A percentile compares a stretch with the other conserved stretches of the same genome.
Conservation (phyloP, 2,888 invertebrate species). For the Polia nebulosa region DNA sequence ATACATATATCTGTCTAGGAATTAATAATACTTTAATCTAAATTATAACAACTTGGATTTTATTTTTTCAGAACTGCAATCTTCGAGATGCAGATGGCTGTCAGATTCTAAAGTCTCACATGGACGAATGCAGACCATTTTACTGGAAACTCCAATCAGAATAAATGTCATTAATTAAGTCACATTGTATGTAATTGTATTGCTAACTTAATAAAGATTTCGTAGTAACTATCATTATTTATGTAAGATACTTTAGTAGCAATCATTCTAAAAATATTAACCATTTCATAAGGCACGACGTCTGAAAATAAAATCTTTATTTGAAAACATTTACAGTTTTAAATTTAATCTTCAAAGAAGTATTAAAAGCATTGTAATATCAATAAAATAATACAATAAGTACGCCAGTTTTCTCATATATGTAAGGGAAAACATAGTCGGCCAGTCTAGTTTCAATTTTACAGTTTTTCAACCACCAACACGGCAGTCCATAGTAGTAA, state of each 20-base stretch:
- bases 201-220: slow-evolving; percentile 21
- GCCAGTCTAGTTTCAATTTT: no score
- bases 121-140: slow-evolving; percentile 32
- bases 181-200: background rate
- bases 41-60: background rate
- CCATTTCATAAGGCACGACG: background rate
- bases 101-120: slow-evolving; percentile 23
- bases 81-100: slow-evolving; percentile 26
- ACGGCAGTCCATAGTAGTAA: no score
- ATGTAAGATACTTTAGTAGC: background rate
- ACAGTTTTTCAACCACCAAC: no score
- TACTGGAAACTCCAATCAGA: slow-evolving; percentile 4
- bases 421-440: no score
- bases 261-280: background rate
- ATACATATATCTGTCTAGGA: no score
- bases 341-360: no score
- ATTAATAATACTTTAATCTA: background rate
- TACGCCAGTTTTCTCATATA: no score
- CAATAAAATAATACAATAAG: no score
- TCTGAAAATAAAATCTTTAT: slow-evolving; percentile 21
- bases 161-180: background rate
- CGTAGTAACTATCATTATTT: background rate
- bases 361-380: no score
- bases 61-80: slow-evolving; percentile 30
- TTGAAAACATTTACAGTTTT: background rate